Evolutionary conservation across 2,888 invertebrate genomes (phyloP).

Genomic region (Gastracanthus pulcherrimus): DNA sequence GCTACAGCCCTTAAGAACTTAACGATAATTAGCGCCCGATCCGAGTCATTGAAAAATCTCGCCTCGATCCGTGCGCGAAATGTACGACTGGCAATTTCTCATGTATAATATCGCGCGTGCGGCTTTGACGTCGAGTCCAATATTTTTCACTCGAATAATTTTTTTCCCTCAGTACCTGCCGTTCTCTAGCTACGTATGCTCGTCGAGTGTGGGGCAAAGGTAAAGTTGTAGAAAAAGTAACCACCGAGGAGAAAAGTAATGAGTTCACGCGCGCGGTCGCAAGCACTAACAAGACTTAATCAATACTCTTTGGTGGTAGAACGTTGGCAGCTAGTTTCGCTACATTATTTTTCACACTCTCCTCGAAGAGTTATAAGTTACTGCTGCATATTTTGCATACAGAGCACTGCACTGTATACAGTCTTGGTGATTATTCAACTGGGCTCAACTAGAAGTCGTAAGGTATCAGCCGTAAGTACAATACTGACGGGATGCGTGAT

Average conservation of each 20-base stretch:
- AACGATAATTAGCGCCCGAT: not conserved
- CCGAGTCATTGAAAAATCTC: not conserved
- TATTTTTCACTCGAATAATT: slow-evolving; percentile 33
- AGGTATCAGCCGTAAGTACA: no score
- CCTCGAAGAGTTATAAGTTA: not conserved
- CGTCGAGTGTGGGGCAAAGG: no score
- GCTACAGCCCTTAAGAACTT: no score
- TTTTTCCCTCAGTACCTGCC: not conserved
- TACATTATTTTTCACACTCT: not conserved
- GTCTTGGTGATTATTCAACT: no score
- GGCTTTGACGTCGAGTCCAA: slow-evolving; percentile 36
- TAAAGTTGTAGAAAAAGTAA: not conserved
- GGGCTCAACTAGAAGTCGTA: no score
- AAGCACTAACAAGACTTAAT: slow-evolving; percentile 16
- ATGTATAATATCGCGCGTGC: slow-evolving; percentile 11
- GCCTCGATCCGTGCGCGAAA: not conserved
- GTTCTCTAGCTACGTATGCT: not conserved
- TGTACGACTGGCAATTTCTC: not conserved
- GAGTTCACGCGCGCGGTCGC: not conserved
- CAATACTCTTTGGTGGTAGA: slow-evolving; percentile 18
- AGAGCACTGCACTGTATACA: no score
- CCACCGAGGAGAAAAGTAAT: not conserved
- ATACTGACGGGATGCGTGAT: no score
- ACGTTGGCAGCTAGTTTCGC: no score
- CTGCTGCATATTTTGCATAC: not conserved